Base-by-base conservation (phyloP, 2,888 invertebrate genomes). In the Machimus atricapillus region DNA sequence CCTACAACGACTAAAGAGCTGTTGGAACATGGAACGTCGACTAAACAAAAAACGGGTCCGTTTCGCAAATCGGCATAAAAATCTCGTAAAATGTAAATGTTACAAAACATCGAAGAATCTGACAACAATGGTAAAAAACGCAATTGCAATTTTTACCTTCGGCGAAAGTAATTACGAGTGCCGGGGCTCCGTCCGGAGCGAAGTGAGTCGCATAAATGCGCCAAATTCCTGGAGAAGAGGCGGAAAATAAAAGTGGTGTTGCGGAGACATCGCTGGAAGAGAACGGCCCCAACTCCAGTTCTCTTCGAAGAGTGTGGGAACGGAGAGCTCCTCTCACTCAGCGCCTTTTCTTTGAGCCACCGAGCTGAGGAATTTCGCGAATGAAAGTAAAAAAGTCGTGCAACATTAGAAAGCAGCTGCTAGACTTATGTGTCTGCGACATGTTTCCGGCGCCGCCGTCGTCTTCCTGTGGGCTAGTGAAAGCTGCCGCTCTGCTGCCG, bases 331-430 rank as follows among this genome's bases (percentile, higher is more conserved):
- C 19, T 34, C 34, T 34, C 12, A 34, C 74, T 16, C 34, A 7
- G 74, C 12, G 74, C 12, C 3, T 31, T 74, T 16, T 27, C 74
- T 19, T 34, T 34, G n/a, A 8, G 23, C 74, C 12, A 34, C 16
- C 12, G 34, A 34, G 37, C 76, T 74, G 73, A 46, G 74, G 85
- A 74, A 85, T 46, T 74, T 73, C 43, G 52, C 73, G 23, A 43
- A 74, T 73, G 74, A 85, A 85, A 85, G 40, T 74, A 83, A 73
- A 73, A 73, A 73, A 66, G 40, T 31, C 23, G 16, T 8, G 74
- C 43, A 74, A 85, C 85, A 85, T 74, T 73, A 85, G 85, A 85
- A 85, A 85, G 85, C 74, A 77, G 37, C 34, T 19, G 16, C n/a
- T 66, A 14, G 85, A 8, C 9, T 16, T 31, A 85, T 85, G 85